These are phyloP conservation scores for Dynastes tityus DNA, from an alignment of 2,888 invertebrate species.

Conservation along the genomic window DNA sequence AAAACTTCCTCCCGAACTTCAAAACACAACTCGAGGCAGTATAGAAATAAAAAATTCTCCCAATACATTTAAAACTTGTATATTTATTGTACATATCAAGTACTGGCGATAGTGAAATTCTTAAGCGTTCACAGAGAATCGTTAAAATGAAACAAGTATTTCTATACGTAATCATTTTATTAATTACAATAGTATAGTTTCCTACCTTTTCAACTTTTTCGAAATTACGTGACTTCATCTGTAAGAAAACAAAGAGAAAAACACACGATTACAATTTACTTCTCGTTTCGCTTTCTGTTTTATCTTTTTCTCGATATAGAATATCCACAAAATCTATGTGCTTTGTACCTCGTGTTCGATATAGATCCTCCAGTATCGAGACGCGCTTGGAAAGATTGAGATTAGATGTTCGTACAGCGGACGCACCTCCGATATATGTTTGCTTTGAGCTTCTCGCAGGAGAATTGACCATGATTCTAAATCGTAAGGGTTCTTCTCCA, in stretches of 20 bases:
- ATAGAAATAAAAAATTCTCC: slow-evolving; percentile 62
- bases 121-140: slow-evolving; percentile 14
- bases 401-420: slow-evolving; percentile 96
- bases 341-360: slow-evolving; percentile 92
- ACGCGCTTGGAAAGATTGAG: slow-evolving; percentile 94
- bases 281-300: neutral
- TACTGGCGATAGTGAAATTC: slow-evolving; percentile 9
- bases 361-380: slow-evolving; percentile 98
- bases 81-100: slow-evolving; percentile 53
- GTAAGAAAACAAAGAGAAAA: slow-evolving; percentile 69
- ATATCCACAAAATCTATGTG: slow-evolving; percentile 56
- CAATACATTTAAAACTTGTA: slow-evolving; percentile 53
- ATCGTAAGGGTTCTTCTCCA: slow-evolving; percentile 93
- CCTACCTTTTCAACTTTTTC: slow-evolving; percentile 98
- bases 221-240: slow-evolving; percentile 98
- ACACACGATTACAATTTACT: neutral
- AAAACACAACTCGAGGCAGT: slow-evolving; percentile 63
- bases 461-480: slow-evolving; percentile 98
- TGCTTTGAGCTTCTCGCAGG: slow-evolving; percentile 92
- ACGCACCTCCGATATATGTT: slow-evolving; percentile 91
- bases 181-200: slow-evolving; percentile 54
- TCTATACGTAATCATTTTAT: slow-evolving; percentile 51
- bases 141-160: slow-evolving; percentile 48
- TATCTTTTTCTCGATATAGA: slow-evolving; percentile 10
- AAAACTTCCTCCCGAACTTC: slow-evolving; percentile 70